Evolutionary conservation across 23 tunicate genomes (phyloP).

Genomic region (Corella eumyota): DNA sequence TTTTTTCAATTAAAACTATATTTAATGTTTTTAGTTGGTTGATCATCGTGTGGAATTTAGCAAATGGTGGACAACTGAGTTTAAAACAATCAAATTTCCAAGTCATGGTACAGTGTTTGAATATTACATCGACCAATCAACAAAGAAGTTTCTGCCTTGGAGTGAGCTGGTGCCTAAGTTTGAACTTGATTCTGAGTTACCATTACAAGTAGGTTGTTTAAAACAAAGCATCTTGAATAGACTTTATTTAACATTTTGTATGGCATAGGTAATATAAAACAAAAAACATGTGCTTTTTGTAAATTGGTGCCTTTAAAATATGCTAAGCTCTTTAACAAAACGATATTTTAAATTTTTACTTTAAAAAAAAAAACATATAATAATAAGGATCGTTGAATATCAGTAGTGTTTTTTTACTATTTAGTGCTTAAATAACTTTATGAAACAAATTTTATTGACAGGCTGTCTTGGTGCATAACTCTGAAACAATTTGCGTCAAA

Average conservation of each 20-base stretch:
- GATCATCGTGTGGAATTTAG: slow-evolving; percentile 98
- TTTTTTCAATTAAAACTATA: not conserved
- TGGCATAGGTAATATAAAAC: too few species aligned
- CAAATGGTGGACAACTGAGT: slow-evolving; percentile 99
- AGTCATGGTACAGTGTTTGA: slow-evolving; percentile 92
- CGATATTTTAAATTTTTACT: too few species aligned
- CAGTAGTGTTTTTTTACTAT: too few species aligned
- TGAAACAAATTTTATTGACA: too few species aligned
- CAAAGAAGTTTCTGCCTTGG: slow-evolving; percentile 85
- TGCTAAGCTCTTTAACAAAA: not conserved
- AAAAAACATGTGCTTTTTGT: not conserved
- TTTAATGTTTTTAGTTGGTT: slow-evolving; percentile 38
- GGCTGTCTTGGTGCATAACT: slow-evolving; percentile 90
- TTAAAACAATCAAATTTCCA: slow-evolving; percentile 95
- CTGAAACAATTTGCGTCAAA: slow-evolving; percentile 84
- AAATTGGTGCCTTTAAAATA: not conserved
- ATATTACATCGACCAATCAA: slow-evolving; percentile 55
- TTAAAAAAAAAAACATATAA: too few species aligned
- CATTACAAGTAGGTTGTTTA: slow-evolving; percentile 61
- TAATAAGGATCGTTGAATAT: too few species aligned
- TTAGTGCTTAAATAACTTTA: too few species aligned
- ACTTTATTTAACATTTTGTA: too few species aligned
- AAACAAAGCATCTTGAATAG: too few species aligned
- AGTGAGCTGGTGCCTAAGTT: slow-evolving; percentile 74
- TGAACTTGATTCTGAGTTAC: slow-evolving; percentile 91